These are phyloP conservation scores for Ellobius talpinus DNA, from an alignment of 2,113 vertebrate species.

Conservation along the genomic window DNA sequence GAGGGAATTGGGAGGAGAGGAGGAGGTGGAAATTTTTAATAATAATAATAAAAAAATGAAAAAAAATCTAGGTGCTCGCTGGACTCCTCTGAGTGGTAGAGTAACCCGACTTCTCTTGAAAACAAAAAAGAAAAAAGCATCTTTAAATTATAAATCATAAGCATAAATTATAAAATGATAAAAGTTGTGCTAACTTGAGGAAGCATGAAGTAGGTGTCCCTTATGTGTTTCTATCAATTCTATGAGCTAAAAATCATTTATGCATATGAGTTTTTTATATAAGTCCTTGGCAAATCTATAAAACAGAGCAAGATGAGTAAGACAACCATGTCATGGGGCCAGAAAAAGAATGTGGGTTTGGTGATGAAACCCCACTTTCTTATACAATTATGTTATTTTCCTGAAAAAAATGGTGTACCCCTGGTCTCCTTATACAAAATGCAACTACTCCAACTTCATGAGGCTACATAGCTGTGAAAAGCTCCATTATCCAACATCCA, in stretches of 20 bases:
- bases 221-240: slow-evolving; percentile 47
- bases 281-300: background rate
- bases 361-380: background rate
- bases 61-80: no score
- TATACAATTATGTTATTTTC: background rate
- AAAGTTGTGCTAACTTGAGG: slow-evolving; percentile 30
- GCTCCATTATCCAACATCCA: background rate
- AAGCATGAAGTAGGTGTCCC: background rate
- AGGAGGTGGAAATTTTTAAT: no score
- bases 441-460: background rate
- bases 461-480: background rate
- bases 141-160: slow-evolving; percentile 33
- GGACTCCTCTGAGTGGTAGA: no score
- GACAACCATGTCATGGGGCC: background rate
- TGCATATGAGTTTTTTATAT: slow-evolving; percentile 6
- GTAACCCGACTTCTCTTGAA: no score
- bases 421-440: background rate
- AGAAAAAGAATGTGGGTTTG: background rate
- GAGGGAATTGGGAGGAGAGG: no score
- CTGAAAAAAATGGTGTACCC: background rate
- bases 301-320: background rate
- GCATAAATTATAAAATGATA: slow-evolving; percentile 5
- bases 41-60: no score
- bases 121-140: background rate
- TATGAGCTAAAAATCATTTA: background rate